Percentiles rank a stretch among this genome's conserved stretches.
phyloP scores from a whole-genome alignment of 2,888 invertebrate species.

The Cerastis rubricosa region DNA sequence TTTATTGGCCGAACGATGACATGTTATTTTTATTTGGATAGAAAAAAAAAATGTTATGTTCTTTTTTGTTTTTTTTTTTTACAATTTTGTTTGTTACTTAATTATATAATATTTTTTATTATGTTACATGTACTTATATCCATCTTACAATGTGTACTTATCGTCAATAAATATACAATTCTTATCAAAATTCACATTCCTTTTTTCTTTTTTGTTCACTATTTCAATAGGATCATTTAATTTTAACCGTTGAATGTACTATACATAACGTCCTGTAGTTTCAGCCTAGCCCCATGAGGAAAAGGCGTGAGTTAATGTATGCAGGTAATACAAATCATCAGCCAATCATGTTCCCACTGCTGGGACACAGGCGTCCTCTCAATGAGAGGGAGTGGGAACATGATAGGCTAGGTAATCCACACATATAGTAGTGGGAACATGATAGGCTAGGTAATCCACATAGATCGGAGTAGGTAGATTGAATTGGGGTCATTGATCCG shows the following conservation, averaged over 20 bases:
- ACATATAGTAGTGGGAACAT: too few species aligned
- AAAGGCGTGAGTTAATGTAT: neutral
- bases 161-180: constrained; percentile 28
- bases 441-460: too few species aligned
- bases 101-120: constrained; percentile 5
- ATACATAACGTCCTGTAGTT: neutral
- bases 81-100: constrained; percentile 13
- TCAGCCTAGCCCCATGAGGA: neutral
- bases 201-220: constrained; percentile 20
- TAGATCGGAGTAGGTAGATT: too few species aligned
- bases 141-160: constrained; percentile 11
- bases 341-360: too few species aligned
- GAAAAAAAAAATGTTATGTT: neutral
- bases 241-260: too few species aligned
- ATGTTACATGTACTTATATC: neutral
- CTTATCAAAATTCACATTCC: neutral
- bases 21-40: neutral
- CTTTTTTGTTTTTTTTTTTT: too few species aligned
- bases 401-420: too few species aligned
- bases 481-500: too few species aligned
- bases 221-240: neutral
- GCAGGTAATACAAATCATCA: too few species aligned
- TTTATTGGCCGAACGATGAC: neutral
- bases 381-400: too few species aligned
- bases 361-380: too few species aligned